phyloP scores from a whole-genome alignment of 2,888 invertebrate genomes.

The Agrochola lota region DNA sequence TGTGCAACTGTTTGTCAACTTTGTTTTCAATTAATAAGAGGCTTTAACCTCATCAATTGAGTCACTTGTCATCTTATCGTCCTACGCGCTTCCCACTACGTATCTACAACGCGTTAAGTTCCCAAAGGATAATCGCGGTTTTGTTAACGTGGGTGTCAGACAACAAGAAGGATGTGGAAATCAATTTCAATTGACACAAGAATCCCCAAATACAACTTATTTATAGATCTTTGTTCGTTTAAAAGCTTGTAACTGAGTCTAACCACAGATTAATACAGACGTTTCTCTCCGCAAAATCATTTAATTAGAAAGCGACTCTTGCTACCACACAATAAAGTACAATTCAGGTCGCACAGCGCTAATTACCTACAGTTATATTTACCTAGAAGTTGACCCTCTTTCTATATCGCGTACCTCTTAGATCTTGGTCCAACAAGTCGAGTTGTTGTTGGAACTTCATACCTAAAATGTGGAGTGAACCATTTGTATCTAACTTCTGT shows the following conservation, averaged over 20 bases:
- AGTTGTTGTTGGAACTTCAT: too few relatives aligned
- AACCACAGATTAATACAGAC: too few relatives aligned
- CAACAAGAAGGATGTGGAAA: background rate
- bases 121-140: constrained; percentile 5
- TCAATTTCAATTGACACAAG: background rate
- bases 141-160: background rate
- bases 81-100: background rate
- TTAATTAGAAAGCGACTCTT: too few relatives aligned
- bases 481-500: too few relatives aligned
- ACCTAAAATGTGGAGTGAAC: too few relatives aligned
- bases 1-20: background rate
- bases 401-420: too few relatives aligned
- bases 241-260: background rate
- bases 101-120: background rate
- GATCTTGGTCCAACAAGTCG: too few relatives aligned
- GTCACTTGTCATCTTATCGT: background rate
- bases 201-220: background rate
- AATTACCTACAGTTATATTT: too few relatives aligned
- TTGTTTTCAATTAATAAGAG: background rate
- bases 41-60: background rate
- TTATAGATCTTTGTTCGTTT: background rate
- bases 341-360: too few relatives aligned
- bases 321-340: too few relatives aligned
- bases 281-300: too few relatives aligned
- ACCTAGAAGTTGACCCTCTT: too few relatives aligned